Evolutionary conservation across 1,140 invertebrate genomes (phyloP).

Genomic region (Diprion similis): DNA sequence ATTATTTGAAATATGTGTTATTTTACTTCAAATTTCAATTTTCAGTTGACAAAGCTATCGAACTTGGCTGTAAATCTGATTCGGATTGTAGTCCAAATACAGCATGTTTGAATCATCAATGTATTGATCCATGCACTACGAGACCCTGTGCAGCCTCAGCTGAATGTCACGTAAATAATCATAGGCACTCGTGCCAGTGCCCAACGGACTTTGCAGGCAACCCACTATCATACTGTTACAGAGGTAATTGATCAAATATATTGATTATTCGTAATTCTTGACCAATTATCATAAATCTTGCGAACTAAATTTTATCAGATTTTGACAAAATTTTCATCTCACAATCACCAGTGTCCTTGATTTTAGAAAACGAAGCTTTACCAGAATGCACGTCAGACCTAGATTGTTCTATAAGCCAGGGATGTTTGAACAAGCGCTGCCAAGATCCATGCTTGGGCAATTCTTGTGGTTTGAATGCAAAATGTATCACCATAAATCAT

Average conservation of each 20-base stretch:
- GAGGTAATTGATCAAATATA: conserved; percentile 58
- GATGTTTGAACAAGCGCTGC: conserved; percentile 80
- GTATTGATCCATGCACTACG: conserved; percentile 78
- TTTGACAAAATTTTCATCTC: conserved; percentile 17
- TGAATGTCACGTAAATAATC: conserved; percentile 77
- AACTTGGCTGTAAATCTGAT: conserved; percentile 73
- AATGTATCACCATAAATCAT: conserved; percentile 76
- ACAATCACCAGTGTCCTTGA: conserved; percentile 23
- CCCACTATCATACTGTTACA: conserved; percentile 80
- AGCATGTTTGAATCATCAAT: conserved; percentile 76
- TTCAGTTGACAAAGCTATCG: conserved; percentile 50
- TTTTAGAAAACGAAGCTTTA: conserved; percentile 59
- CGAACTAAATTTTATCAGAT: not conserved
- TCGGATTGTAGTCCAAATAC: conserved; percentile 76
- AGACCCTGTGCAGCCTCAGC: conserved; percentile 83
- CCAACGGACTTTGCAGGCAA: conserved; percentile 78
- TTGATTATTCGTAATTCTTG: not conserved
- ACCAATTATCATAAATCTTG: not conserved
- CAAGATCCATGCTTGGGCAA: conserved; percentile 81
- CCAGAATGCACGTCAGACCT: conserved; percentile 74
- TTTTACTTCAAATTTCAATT: conserved; percentile 12
- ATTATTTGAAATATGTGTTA: not conserved
- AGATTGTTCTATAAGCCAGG: conserved; percentile 77
- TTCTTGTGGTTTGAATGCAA: conserved; percentile 80
- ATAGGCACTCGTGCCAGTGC: conserved; percentile 81